phyloP scores from a whole-genome alignment of 2,797 vertebrate species.

The Pseudopleuronectes americanus region DNA sequence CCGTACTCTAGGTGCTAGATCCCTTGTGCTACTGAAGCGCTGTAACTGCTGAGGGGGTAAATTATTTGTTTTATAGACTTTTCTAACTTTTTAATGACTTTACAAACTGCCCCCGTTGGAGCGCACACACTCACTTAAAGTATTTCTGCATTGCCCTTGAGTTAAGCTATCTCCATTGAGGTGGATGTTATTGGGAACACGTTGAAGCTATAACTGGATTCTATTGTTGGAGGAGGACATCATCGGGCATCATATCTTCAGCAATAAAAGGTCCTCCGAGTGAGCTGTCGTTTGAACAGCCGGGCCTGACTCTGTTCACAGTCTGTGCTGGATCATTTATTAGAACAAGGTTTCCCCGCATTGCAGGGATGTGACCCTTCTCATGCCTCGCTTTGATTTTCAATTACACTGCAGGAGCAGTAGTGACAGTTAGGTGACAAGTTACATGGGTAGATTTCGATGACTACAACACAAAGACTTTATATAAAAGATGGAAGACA shows the following conservation, averaged over 20 bases:
- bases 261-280: slow-evolving; percentile 56
- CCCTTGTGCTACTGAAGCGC: slow-evolving; percentile 36
- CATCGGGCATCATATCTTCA: slow-evolving; percentile 52
- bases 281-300: slow-evolving; percentile 40
- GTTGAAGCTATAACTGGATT: slow-evolving; percentile 57
- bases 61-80: slow-evolving; percentile 63
- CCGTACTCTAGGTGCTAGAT: slow-evolving; percentile 41
- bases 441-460: slow-evolving; percentile 34
- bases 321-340: slow-evolving; percentile 61
- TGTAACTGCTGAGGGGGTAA: slow-evolving; percentile 37
- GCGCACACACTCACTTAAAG: slow-evolving; percentile 19
- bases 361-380: slow-evolving; percentile 59
- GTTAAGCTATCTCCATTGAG: slow-evolving; percentile 43
- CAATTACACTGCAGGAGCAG: slow-evolving; percentile 22
- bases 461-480: slow-evolving; percentile 14
- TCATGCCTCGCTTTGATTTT: slow-evolving; percentile 40
- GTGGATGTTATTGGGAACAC: slow-evolving; percentile 61
- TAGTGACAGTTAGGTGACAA: slow-evolving; percentile 25
- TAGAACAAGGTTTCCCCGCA: slow-evolving; percentile 55
- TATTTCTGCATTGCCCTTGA: slow-evolving; percentile 60
- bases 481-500: too few relatives aligned
- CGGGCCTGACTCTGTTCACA: slow-evolving; percentile 23
- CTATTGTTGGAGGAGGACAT: slow-evolving; percentile 49
- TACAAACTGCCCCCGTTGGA: slow-evolving; percentile 27
- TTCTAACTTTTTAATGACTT: slow-evolving; percentile 63